Evolutionary conservation across 2,888 invertebrate genomes (phyloP).

Genomic region (Trichopoda pennipes): DNA sequence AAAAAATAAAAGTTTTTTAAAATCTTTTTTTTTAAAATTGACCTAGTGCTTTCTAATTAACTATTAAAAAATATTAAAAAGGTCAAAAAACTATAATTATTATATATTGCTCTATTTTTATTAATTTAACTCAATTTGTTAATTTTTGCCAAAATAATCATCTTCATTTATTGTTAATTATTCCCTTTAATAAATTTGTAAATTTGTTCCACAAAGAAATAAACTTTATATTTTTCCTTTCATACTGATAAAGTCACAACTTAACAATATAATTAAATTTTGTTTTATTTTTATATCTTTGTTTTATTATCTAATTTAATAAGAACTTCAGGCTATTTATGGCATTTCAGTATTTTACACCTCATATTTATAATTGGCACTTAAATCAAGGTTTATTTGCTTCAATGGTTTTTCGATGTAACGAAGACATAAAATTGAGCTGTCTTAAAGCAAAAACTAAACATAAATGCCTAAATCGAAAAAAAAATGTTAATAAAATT

Average conservation of each 20-base stretch:
- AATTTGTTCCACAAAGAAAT: neutral
- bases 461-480: slow-evolving; percentile 26
- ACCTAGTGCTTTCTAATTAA: no score
- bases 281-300: neutral
- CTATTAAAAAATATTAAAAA: no score
- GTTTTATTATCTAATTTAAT: slow-evolving; percentile 40
- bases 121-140: no score
- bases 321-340: slow-evolving; percentile 59
- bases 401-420: neutral
- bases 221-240: neutral
- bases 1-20: no score
- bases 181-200: slow-evolving; percentile 16
- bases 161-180: no score
- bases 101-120: no score
- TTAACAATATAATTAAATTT: slow-evolving; percentile 24
- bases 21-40: no score
- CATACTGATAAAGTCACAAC: slow-evolving; percentile 36
- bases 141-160: no score
- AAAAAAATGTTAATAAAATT: slow-evolving; percentile 7
- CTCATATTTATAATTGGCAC: slow-evolving; percentile 66
- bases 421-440: neutral
- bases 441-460: neutral
- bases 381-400: slow-evolving; percentile 50
- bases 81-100: no score
- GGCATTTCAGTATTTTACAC: slow-evolving; percentile 65